A percentile compares a stretch with the other conserved stretches of the same genome.
phyloP scores from a whole-genome alignment of 2,888 invertebrate genomes.

The Patella caerulea region DNA sequence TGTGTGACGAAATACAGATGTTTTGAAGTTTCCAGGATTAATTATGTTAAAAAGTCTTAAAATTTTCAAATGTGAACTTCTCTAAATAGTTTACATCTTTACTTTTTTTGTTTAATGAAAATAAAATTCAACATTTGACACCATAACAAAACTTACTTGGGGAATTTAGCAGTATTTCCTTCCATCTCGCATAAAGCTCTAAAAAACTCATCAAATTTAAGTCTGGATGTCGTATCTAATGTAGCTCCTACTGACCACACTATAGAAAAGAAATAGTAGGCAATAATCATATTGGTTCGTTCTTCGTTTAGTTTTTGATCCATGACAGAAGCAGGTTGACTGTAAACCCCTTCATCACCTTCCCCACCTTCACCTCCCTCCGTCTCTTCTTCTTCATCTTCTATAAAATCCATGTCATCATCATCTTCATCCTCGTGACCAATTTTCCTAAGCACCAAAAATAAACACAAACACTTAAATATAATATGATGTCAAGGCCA shows the following conservation, averaged over 20 bases:
- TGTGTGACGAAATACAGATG: too few species aligned
- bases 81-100: neutral
- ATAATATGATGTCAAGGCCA: too few species aligned
- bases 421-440: slow-evolving; percentile 65
- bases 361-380: slow-evolving; percentile 38
- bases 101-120: neutral
- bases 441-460: slow-evolving; percentile 41
- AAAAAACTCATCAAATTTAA: slow-evolving; percentile 70
- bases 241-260: slow-evolving; percentile 70
- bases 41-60: too few species aligned
- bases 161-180: slow-evolving; percentile 62
- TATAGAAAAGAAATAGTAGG: slow-evolving; percentile 69
- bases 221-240: slow-evolving; percentile 63
- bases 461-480: too few species aligned
- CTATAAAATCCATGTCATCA: slow-evolving; percentile 58
- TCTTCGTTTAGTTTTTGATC: slow-evolving; percentile 68
- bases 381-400: slow-evolving; percentile 53
- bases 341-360: slow-evolving; percentile 32
- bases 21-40: too few species aligned
- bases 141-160: slow-evolving; percentile 51
- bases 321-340: slow-evolving; percentile 43
- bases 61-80: neutral
- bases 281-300: slow-evolving; percentile 65
- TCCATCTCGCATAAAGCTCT: slow-evolving; percentile 66
- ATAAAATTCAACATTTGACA: neutral